A percentile compares a stretch with the other conserved stretches of the same genome.
Conservation (phyloP, 2,113 vertebrate species). For the Scopus umbretta region DNA sequence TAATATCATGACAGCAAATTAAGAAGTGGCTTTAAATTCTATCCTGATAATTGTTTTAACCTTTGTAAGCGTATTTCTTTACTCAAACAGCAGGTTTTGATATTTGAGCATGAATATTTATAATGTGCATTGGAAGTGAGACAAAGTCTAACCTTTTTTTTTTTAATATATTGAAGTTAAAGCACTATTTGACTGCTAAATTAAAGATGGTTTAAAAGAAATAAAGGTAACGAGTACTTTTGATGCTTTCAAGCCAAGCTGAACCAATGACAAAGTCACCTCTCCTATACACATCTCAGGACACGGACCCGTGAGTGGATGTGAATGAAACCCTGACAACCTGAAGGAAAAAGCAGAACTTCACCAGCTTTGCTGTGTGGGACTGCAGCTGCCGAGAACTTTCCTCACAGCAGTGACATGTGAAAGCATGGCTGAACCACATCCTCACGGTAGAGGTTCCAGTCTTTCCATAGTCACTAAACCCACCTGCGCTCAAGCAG, state of each 20-base stretch:
- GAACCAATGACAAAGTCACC: accelerated
- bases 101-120: background rate
- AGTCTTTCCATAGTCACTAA: background rate
- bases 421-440: background rate
- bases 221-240: background rate
- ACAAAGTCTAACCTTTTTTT: background rate
- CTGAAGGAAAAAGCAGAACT: background rate
- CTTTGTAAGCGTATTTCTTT: too few relatives aligned
- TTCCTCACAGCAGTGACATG: accelerated
- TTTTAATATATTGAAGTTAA: background rate
- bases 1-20: background rate
- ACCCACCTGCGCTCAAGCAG: accelerated
- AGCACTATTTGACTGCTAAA: background rate
- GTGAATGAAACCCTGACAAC: background rate
- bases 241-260: background rate
- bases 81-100: background rate
- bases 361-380: background rate
- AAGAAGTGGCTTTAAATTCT: background rate
- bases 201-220: background rate
- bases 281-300: background rate
- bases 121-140: background rate
- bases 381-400: background rate
- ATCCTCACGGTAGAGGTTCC: background rate
- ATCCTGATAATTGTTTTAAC: background rate
- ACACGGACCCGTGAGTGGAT: too few relatives aligned